These are phyloP conservation scores for Agrypnia vestita DNA, from an alignment of 1,140 invertebrate species.

Conservation along the genomic window DNA sequence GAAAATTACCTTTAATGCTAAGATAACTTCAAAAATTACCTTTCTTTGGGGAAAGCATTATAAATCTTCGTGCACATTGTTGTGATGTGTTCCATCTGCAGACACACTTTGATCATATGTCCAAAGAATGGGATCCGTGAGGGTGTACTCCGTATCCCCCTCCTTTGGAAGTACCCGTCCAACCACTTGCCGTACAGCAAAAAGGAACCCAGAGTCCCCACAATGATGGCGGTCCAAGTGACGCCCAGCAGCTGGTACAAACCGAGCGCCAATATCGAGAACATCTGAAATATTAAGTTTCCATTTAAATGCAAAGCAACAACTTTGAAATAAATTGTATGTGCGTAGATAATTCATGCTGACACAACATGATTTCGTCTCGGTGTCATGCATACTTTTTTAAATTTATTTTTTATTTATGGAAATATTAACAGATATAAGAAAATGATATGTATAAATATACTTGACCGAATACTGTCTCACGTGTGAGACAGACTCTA, in stretches of 20 bases:
- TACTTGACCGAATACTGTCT: no score
- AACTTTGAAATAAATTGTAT: background rate
- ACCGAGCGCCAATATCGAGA: background rate
- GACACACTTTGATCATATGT: slow-evolving; percentile 11
- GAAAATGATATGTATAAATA: no score
- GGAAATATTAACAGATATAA: no score
- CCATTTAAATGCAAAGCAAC: background rate
- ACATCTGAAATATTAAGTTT: background rate
- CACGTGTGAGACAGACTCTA: no score
- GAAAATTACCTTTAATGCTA: no score
- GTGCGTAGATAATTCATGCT: background rate
- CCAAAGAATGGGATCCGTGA: background rate
- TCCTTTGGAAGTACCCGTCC: slow-evolving; percentile 22
- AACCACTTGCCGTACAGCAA: background rate
- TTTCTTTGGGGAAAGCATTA: slow-evolving; percentile 17
- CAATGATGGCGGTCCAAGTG: background rate
- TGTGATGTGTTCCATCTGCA: slow-evolving; percentile 2
- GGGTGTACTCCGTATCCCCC: background rate
- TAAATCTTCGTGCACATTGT: background rate
- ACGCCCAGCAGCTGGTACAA: background rate
- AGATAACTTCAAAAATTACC: no score
- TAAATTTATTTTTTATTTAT: background rate
- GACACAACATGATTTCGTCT: background rate
- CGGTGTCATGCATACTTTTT: background rate
- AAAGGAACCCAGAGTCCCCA: background rate